These are phyloP conservation scores for Penaeus chinensis DNA, from an alignment of 1,140 invertebrate species.

Conservation along the genomic window DNA sequence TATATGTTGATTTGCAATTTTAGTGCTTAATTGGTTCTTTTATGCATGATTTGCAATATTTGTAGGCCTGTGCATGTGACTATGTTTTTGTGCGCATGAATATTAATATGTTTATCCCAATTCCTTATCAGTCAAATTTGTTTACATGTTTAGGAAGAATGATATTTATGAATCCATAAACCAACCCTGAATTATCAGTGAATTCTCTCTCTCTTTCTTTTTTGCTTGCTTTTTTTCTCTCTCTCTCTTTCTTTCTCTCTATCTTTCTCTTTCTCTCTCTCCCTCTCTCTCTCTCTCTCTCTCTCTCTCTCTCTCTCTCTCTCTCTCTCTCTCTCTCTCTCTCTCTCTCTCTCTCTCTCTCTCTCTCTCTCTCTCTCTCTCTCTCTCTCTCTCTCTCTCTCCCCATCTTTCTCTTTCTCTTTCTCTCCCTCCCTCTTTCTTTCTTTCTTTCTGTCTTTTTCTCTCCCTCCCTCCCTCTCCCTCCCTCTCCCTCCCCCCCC, in stretches of 20 bases:
- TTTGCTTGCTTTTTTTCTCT: not conserved
- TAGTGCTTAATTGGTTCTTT: too few species aligned
- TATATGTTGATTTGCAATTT: too few species aligned
- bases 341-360: not conserved
- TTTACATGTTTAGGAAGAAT: too few species aligned
- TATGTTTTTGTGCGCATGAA: too few species aligned
- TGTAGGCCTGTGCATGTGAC: too few species aligned
- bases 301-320: too few species aligned
- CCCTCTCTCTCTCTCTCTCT: not conserved
- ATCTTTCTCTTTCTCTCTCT: not conserved
- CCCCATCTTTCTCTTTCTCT: conserved; percentile 68
- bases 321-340: not conserved
- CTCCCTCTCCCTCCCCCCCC: not conserved
- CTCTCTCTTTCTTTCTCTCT: not conserved
- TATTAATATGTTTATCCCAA: too few species aligned
- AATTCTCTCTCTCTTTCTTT: not conserved
- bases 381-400: not conserved
- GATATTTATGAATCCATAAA: too few species aligned
- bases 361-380: too few species aligned
- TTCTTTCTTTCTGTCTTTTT: not conserved
- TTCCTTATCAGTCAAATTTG: too few species aligned
- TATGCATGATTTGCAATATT: too few species aligned
- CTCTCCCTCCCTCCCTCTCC: not conserved
- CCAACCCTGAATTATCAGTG: too few species aligned
- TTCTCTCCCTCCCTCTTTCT: conserved; percentile 50